Conservation (phyloP, 2,888 invertebrate species). For the Torymus aiolomorphi region DNA sequence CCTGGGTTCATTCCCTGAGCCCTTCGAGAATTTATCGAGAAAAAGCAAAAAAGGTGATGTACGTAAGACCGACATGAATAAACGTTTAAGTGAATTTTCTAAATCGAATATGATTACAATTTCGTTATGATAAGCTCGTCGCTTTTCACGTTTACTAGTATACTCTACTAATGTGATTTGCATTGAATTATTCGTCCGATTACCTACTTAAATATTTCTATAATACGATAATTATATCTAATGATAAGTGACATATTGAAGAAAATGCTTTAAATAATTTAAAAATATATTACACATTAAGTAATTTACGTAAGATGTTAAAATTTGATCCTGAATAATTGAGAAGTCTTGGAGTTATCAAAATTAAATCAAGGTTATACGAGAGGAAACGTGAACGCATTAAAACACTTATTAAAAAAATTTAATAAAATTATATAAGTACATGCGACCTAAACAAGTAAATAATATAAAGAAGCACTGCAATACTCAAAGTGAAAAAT, state of each 20-base stretch:
- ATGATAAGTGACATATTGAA: not conserved
- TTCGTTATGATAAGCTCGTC: not conserved
- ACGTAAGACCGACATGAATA: not conserved
- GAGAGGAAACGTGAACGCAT: not conserved
- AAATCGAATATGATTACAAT: conserved; percentile 20
- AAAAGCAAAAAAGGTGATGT: not conserved
- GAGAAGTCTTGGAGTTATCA: not conserved
- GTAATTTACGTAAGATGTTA: conserved; percentile 4
- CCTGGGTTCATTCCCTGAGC: not conserved
- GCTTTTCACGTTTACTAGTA: conserved; percentile 20
- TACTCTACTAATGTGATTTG: conserved; percentile 34
- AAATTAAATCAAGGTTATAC: not conserved
- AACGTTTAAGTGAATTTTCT: conserved; percentile 10
- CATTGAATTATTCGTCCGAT: conserved; percentile 35
- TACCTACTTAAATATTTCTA: conserved; percentile 17
- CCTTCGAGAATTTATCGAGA: conserved; percentile 20
- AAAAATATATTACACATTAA: conserved; percentile 17
- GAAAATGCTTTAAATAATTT: conserved; percentile 25
- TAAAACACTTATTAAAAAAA: too few relatives aligned
- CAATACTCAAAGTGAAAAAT: not conserved
- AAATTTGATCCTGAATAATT: not conserved
- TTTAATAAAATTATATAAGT: too few relatives aligned
- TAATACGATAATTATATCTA: conserved; percentile 13
- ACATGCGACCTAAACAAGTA: too few relatives aligned
- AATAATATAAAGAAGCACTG: not conserved